phyloP scores from a whole-genome alignment of 2,888 invertebrate species.

The Tetanocera ferruginea region DNA sequence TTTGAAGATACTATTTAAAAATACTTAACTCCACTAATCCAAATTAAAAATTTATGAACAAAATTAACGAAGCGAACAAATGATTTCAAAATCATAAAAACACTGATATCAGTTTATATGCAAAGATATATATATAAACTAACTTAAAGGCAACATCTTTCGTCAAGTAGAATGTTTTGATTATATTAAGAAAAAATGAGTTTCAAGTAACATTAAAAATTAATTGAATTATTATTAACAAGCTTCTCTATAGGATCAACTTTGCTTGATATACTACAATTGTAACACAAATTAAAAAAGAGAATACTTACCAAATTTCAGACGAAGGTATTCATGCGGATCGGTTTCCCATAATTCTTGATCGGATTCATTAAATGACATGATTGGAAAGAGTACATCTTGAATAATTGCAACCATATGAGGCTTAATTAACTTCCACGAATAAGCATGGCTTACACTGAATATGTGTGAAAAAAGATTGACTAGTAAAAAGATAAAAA shows the following conservation, averaged over 20 bases:
- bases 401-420: constrained; percentile 95
- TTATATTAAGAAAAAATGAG: too few species aligned
- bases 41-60: too few species aligned
- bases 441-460: constrained; percentile 89
- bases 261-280: not conserved
- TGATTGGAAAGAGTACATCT: constrained; percentile 95
- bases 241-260: not conserved
- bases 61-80: too few species aligned
- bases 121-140: too few species aligned
- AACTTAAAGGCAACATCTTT: too few species aligned
- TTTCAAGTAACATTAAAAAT: too few species aligned
- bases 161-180: too few species aligned
- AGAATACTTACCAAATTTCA: constrained; percentile 85
- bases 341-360: constrained; percentile 96
- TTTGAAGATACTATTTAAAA: too few species aligned
- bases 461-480: constrained; percentile 41
- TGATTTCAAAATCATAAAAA: too few species aligned
- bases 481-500: not conserved
- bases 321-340: constrained; percentile 96
- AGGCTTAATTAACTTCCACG: constrained; percentile 97
- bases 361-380: constrained; percentile 95
- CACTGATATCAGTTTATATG: too few species aligned
- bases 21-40: too few species aligned
- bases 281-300: not conserved
- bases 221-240: not conserved